phyloP scores from a whole-genome alignment of 2,797 vertebrate species.

The Sebastes itinus region DNA sequence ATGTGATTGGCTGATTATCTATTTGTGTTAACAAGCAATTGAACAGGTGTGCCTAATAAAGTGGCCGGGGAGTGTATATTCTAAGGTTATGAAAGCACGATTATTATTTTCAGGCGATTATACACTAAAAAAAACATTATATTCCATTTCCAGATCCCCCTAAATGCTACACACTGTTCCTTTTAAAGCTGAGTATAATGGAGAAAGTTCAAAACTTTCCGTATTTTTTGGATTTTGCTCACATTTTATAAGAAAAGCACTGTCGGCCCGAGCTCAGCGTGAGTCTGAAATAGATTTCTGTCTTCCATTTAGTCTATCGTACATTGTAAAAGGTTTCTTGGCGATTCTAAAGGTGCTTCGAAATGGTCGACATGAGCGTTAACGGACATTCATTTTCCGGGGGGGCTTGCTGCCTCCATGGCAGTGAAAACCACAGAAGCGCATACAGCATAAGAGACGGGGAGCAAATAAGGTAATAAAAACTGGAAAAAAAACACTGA shows the following conservation, averaged over 20 bases:
- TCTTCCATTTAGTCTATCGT: background rate
- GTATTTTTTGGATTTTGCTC: background rate
- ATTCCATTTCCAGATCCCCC: background rate
- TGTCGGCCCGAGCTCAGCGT: background rate
- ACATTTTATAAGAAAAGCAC: background rate
- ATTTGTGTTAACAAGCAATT: too few species aligned
- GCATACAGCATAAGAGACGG: background rate
- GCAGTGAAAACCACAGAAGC: background rate
- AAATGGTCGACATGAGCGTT: background rate
- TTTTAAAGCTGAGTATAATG: background rate
- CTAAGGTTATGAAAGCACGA: background rate
- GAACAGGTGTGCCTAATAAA: too few species aligned
- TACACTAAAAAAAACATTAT: background rate
- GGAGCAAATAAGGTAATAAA: slow-evolving; percentile 5
- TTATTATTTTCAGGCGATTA: background rate
- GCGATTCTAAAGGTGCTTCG: background rate
- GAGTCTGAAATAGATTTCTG: background rate
- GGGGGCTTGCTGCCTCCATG: background rate
- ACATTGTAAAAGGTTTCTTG: background rate
- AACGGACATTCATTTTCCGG: background rate
- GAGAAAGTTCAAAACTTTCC: background rate
- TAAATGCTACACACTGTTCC: background rate
- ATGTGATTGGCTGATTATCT: too few species aligned
- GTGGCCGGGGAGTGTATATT: too few species aligned
- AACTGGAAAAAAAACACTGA: slow-evolving; percentile 16